Conservation (phyloP, 2,888 invertebrate species). For the Tipula vernalis region DNA sequence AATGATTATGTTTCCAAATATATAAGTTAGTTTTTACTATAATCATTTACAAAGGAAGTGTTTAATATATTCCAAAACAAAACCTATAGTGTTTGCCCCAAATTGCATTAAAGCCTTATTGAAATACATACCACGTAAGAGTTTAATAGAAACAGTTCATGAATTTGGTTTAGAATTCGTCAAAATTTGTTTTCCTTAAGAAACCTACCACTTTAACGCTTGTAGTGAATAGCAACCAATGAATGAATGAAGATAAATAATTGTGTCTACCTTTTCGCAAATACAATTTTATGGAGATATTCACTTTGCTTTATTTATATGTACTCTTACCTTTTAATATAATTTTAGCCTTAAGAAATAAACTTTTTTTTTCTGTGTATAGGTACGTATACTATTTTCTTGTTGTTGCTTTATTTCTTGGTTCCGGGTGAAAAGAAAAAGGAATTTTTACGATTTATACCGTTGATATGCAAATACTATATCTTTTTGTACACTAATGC, state of each 20-base stretch:
- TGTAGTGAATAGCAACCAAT: not conserved
- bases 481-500: not conserved
- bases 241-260: not conserved
- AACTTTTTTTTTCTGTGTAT: not conserved
- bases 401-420: not conserved
- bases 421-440: not conserved
- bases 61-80: not conserved
- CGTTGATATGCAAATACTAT: not conserved
- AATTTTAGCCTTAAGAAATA: not conserved
- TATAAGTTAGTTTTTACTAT: not conserved
- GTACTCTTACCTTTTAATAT: not conserved
- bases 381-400: not conserved
- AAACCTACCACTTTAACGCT: not conserved
- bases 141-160: too few relatives aligned
- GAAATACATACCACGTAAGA: too few relatives aligned
- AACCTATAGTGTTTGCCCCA: not conserved
- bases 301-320: not conserved
- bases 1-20: not conserved
- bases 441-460: not conserved
- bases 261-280: not conserved
- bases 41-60: not conserved
- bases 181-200: not conserved
- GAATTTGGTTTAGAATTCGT: not conserved
- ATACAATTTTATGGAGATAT: not conserved
- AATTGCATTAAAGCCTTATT: not conserved